Conservation (phyloP, 2,888 invertebrate genomes). For the Phyllotreta cruciferae region DNA sequence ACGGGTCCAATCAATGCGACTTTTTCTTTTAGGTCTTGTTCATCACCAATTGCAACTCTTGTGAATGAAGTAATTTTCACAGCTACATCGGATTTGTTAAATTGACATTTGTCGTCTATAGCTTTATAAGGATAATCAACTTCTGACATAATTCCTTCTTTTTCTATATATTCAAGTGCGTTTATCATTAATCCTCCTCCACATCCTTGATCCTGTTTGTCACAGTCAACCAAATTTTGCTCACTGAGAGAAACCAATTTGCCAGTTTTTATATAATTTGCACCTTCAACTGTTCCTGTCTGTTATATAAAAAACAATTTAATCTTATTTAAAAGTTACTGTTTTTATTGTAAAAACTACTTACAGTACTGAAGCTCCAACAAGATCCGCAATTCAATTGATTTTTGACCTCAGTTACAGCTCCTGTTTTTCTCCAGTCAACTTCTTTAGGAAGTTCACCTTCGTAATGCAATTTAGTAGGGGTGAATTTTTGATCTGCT, state of each 20-base stretch:
- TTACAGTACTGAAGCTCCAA: slow-evolving; percentile 44
- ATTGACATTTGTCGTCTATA: slow-evolving; percentile 22
- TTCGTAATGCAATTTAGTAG: slow-evolving; percentile 6
- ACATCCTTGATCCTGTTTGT: slow-evolving; percentile 33
- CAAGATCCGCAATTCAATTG: slow-evolving; percentile 44
- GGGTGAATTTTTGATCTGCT: background rate
- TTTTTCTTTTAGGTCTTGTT: slow-evolving; percentile 33
- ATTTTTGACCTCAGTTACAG: slow-evolving; percentile 43
- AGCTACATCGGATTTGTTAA: background rate
- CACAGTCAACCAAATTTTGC: slow-evolving; percentile 44
- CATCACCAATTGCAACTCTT: slow-evolving; percentile 23
- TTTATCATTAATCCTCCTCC: slow-evolving; percentile 35
- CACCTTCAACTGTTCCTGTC: slow-evolving; percentile 41
- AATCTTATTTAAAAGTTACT: slow-evolving; percentile 4
- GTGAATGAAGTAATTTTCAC: slow-evolving; percentile 6
- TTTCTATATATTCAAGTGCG: slow-evolving; percentile 40
- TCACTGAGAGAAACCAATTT: slow-evolving; percentile 39
- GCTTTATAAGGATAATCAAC: slow-evolving; percentile 41
- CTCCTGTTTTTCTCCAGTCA: slow-evolving; percentile 44
- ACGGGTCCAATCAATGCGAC: slow-evolving; percentile 41
- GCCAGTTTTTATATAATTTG: slow-evolving; percentile 34
- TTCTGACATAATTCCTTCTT: slow-evolving; percentile 42
- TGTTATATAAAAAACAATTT: slow-evolving; percentile 9
- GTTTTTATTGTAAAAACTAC: slow-evolving; percentile 13
- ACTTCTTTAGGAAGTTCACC: slow-evolving; percentile 33